phyloP scores from a whole-genome alignment of 2,888 invertebrate genomes.

The Agrotis segetum region DNA sequence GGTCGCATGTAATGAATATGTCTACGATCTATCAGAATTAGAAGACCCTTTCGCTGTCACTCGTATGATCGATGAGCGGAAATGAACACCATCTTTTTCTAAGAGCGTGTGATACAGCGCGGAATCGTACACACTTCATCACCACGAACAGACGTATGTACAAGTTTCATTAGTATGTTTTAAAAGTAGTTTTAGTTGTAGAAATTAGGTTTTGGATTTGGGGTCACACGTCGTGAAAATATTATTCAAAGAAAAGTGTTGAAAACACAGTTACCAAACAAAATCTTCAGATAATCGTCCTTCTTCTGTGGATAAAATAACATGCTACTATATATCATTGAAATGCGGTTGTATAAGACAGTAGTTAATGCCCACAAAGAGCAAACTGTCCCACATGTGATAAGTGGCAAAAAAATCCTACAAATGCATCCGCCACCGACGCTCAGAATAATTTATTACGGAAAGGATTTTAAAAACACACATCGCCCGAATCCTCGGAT shows the following conservation, averaged over 20 bases:
- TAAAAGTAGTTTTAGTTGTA: constrained; percentile 24
- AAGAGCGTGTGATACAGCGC: constrained; percentile 82
- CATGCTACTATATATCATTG: constrained; percentile 15
- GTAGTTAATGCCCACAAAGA: constrained; percentile 58
- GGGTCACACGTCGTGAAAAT: not conserved
- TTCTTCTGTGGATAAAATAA: constrained; percentile 7
- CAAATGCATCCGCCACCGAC: constrained; percentile 80
- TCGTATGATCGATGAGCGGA: constrained; percentile 89
- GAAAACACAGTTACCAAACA: not conserved
- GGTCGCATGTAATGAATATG: constrained; percentile 84
- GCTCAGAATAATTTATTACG: constrained; percentile 87
- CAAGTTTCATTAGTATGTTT: constrained; percentile 33
- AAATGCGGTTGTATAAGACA: constrained; percentile 29
- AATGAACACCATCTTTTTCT: constrained; percentile 90
- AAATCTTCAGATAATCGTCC: not conserved
- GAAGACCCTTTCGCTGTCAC: constrained; percentile 87
- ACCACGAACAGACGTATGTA: constrained; percentile 39
- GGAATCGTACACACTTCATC: constrained; percentile 77
- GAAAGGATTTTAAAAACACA: constrained; percentile 88
- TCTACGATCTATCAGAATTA: constrained; percentile 89
- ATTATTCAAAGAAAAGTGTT: not conserved
- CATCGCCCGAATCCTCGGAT: constrained; percentile 81
- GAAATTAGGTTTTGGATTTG: constrained; percentile 5
- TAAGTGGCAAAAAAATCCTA: constrained; percentile 76
- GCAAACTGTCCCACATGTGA: constrained; percentile 64